Evolutionary conservation across 2,888 invertebrate species (phyloP).

Genomic region (Mythimna vitellina): DNA sequence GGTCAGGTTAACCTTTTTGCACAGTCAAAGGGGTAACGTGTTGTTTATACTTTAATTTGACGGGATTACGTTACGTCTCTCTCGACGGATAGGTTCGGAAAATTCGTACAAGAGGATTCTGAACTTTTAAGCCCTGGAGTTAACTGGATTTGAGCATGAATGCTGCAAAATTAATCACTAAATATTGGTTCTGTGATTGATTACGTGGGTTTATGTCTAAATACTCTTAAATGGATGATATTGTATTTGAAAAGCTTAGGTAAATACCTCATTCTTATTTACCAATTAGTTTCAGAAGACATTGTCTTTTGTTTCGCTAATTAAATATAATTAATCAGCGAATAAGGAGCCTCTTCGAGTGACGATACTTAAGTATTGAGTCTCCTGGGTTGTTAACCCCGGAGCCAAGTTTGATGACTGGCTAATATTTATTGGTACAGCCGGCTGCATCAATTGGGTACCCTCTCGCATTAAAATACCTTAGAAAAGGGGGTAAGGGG

Average conservation of each 20-base stretch:
- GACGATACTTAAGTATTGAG: not conserved
- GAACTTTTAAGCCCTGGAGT: conserved; percentile 42
- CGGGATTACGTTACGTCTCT: conserved; percentile 30
- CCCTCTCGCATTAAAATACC: too few relatives aligned
- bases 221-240: conserved; percentile 10
- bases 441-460: too few relatives aligned
- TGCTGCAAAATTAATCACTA: conserved; percentile 17
- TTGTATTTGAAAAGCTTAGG: conserved; percentile 4
- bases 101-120: conserved; percentile 36
- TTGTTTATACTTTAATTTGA: conserved; percentile 57
- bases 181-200: conserved; percentile 31
- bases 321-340: conserved; percentile 21
- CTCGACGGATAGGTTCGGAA: conserved; percentile 9
- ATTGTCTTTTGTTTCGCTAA: conserved; percentile 19
- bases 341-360: conserved; percentile 4
- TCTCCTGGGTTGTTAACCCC: conserved; percentile 3
- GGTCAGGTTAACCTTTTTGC: conserved; percentile 27
- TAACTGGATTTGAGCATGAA: conserved; percentile 27
- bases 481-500: too few relatives aligned
- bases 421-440: not conserved
- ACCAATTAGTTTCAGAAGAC: conserved; percentile 1
- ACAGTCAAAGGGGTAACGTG: conserved; percentile 34
- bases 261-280: not conserved
- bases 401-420: not conserved
- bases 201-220: not conserved